These are phyloP conservation scores for Labrus mixtus DNA, from an alignment of 2,113 vertebrate species.

Conservation along the genomic window DNA sequence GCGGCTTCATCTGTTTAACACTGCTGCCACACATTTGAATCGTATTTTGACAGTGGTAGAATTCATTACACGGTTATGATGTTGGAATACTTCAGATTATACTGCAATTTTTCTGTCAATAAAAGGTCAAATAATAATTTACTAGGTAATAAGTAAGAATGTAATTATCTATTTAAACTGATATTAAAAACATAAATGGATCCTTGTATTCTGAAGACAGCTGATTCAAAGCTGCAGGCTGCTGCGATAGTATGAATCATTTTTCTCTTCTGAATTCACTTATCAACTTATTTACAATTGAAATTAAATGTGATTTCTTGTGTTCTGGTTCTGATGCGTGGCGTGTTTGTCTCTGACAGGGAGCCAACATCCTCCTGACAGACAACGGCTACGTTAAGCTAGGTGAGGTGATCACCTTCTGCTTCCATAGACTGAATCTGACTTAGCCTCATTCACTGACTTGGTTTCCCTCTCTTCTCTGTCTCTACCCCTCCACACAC, in stretches of 20 bases:
- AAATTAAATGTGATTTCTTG: conserved; percentile 1
- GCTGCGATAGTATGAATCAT: background rate
- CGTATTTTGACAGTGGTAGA: too few relatives aligned
- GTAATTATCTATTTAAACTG: background rate
- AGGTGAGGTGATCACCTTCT: conserved; percentile 84
- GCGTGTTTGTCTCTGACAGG: conserved; percentile 85
- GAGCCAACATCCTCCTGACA: conserved; percentile 98
- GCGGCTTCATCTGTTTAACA: too few relatives aligned
- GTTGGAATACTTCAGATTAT: too few relatives aligned
- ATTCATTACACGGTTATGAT: too few relatives aligned
- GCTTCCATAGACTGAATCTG: conserved; percentile 29
- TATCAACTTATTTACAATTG: background rate
- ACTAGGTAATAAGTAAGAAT: background rate
- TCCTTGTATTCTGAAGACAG: background rate
- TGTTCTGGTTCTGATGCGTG: conserved; percentile 31
- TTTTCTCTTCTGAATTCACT: background rate
- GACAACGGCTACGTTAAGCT: conserved; percentile 98
- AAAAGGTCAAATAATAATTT: background rate
- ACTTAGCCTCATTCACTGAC: conserved; percentile 33
- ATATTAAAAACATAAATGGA: background rate
- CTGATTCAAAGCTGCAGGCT: conserved; percentile 2
- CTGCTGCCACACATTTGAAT: too few relatives aligned
- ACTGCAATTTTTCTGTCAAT: too few relatives aligned
- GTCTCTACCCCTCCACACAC: background rate
- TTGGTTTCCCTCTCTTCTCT: conserved; percentile 4